These are phyloP conservation scores for Penaeus chinensis DNA, from an alignment of 1,140 invertebrate species.

Conservation along the genomic window DNA sequence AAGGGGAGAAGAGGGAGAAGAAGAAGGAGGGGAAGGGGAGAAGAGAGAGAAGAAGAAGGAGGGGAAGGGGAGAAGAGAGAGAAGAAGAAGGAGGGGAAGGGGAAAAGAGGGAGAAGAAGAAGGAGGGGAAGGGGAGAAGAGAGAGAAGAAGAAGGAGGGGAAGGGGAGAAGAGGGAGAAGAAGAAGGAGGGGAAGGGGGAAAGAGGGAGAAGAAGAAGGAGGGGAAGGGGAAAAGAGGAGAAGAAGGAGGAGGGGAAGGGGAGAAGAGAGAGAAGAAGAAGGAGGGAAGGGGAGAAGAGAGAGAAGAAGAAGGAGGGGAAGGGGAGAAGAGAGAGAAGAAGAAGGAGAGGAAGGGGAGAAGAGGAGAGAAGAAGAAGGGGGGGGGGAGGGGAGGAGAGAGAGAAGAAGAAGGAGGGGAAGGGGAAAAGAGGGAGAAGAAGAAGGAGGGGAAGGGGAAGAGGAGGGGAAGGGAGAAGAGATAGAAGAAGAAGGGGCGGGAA, in stretches of 20 bases:
- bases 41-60: too few relatives aligned
- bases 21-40: too few relatives aligned
- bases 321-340: constrained; percentile 4
- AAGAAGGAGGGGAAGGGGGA: neutral
- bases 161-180: too few relatives aligned
- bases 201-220: neutral
- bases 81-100: too few relatives aligned
- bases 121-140: neutral
- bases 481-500: constrained; percentile 15
- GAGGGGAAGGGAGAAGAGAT: too few relatives aligned
- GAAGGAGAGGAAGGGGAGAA: constrained; percentile 3
- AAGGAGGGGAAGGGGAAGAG: constrained; percentile 13
- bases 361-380: constrained; percentile 15
- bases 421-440: constrained; percentile 18
- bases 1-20: too few relatives aligned
- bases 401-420: constrained; percentile 15
- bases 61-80: too few relatives aligned
- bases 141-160: neutral
- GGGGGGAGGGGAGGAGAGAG: constrained; percentile 6
- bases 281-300: constrained; percentile 8
- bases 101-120: neutral
- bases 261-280: neutral
- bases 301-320: constrained; percentile 12
- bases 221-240: neutral
- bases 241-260: too few relatives aligned